These are phyloP conservation scores for Trogon surrucura DNA, from an alignment of 2,113 vertebrate species.

Conservation along the genomic window DNA sequence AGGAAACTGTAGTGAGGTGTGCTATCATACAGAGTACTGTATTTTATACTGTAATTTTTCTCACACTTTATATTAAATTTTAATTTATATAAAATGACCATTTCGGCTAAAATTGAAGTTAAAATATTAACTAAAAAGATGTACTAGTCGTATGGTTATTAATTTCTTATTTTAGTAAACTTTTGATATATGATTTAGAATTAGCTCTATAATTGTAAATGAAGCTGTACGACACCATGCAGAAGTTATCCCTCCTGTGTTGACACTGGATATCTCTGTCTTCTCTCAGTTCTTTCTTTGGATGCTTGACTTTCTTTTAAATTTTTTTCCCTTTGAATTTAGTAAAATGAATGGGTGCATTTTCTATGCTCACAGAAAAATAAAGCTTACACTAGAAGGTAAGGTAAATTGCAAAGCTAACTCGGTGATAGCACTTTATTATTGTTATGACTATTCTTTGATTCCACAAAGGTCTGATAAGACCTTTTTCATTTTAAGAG, in stretches of 20 bases:
- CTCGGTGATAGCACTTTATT: not conserved
- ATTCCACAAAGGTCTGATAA: not conserved
- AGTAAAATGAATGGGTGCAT: not conserved
- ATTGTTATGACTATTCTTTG: not conserved
- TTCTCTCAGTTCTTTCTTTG: not conserved
- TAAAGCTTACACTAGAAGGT: not conserved
- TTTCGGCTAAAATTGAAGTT: not conserved
- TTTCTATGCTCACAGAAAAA: not conserved
- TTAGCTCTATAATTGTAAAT: not conserved
- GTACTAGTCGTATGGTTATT: not conserved
- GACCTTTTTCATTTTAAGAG: constrained; percentile 2
- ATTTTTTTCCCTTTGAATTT: not conserved
- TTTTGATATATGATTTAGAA: not conserved
- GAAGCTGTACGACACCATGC: not conserved
- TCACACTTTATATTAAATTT: not conserved
- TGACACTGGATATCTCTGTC: not conserved
- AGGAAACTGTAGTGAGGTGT: not conserved
- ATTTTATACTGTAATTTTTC: not conserved
- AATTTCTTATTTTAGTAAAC: not conserved
- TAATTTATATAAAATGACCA: not conserved
- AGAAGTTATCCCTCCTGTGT: not conserved
- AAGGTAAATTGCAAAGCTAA: not conserved
- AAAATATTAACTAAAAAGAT: not conserved
- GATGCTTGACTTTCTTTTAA: not conserved
- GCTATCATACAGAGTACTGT: not conserved